A percentile compares a stretch with the other conserved stretches of the same genome.
Conservation (phyloP, 64 coral and sea anemone species). For the Dendrophyllia cribrosa region DNA sequence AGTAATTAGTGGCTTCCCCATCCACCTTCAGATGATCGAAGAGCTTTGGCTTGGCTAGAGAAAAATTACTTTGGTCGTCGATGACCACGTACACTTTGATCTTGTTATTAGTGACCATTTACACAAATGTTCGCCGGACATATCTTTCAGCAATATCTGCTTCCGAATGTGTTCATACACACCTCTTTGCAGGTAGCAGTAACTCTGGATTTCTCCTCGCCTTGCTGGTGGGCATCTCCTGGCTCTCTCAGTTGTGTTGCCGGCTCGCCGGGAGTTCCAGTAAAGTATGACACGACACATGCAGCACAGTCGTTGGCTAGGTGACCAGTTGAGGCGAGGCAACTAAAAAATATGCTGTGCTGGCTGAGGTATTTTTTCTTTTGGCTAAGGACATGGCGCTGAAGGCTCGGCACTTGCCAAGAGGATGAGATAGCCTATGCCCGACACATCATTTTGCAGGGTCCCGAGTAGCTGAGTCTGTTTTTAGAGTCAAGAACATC, state of each 20-base stretch:
- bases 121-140: constrained; percentile 4
- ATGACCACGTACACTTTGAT: background rate
- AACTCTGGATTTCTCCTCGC: no score
- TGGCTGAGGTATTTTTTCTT: constrained; percentile 41
- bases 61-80: constrained; percentile 48
- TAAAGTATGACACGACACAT: constrained; percentile 25
- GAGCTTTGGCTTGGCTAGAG: background rate
- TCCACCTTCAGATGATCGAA: background rate
- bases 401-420: constrained; percentile 64
- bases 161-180: background rate
- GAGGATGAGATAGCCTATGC: constrained; percentile 48
- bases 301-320: no score
- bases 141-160: constrained; percentile 21
- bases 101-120: background rate
- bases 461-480: background rate
- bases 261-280: background rate
- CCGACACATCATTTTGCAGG: constrained; percentile 26
- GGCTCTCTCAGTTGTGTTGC: background rate
- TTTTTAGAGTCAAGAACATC: background rate
- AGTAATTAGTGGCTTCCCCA: background rate
- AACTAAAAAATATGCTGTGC: constrained; percentile 56
- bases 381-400: constrained; percentile 11
- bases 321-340: constrained; percentile 30
- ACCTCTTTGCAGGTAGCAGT: no score
- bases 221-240: no score